These are phyloP conservation scores for Calosoma granatense DNA, from an alignment of 1,140 invertebrate genomes.

Conservation along the genomic window DNA sequence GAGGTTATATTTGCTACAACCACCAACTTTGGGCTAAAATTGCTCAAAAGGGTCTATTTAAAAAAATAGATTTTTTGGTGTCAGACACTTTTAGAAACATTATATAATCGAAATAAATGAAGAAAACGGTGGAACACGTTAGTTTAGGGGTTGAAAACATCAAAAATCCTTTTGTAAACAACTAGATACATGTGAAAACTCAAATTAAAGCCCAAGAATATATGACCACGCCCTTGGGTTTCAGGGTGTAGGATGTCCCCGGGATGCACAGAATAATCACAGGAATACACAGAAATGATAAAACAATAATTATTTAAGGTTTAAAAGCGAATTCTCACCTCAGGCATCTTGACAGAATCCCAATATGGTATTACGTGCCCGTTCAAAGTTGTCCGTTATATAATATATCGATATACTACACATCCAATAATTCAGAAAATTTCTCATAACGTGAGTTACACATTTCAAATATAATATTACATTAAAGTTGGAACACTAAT, in stretches of 20 bases:
- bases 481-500: neutral
- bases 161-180: neutral
- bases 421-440: neutral
- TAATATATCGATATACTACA: neutral
- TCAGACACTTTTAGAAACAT: constrained; percentile 34
- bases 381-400: neutral
- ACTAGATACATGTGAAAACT: neutral
- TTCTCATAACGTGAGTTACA: neutral
- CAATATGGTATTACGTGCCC: neutral
- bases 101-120: constrained; percentile 35
- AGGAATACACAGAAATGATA: too few relatives aligned
- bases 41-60: constrained; percentile 62
- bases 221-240: constrained; percentile 1
- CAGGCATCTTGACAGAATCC: neutral
- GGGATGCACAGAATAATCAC: too few relatives aligned
- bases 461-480: neutral
- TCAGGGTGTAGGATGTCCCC: too few relatives aligned
- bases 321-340: constrained; percentile 3
- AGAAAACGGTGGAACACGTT: constrained; percentile 42
- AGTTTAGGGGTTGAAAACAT: neutral
- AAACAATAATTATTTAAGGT: too few relatives aligned
- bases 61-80: constrained; percentile 41
- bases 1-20: constrained; percentile 12
- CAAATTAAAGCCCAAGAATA: neutral
- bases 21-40: constrained; percentile 51